Evolutionary conservation across 2,888 invertebrate genomes (phyloP).

Genomic region (Epicampocera succincta): DNA sequence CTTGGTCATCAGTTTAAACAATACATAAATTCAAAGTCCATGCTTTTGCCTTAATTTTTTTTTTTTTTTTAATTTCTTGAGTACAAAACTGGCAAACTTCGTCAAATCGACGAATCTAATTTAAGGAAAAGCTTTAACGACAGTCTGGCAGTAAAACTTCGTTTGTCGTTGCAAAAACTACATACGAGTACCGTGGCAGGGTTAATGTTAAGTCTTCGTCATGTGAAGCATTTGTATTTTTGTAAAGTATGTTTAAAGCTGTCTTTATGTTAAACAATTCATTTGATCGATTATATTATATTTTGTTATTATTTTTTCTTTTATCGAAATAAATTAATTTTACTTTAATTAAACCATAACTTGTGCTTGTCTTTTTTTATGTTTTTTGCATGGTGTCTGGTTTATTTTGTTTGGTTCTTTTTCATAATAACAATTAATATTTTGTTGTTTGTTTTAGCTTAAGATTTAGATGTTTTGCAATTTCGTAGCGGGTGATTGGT

Average conservation of each 20-base stretch:
- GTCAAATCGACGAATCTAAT: too few species aligned
- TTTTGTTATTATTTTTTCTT: background rate
- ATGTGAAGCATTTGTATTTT: background rate
- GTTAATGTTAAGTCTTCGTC: too few species aligned
- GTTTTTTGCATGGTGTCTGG: constrained; percentile 45
- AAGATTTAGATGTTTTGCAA: constrained; percentile 28
- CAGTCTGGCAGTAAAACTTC: too few species aligned
- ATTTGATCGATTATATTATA: constrained; percentile 17
- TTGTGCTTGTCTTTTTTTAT: constrained; percentile 18
- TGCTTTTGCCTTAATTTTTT: too few species aligned
- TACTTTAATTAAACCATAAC: constrained; percentile 20
- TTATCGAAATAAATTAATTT: constrained; percentile 41
- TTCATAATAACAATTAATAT: constrained; percentile 4
- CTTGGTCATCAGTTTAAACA: too few species aligned
- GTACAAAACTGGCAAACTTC: too few species aligned
- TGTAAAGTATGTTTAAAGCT: background rate
- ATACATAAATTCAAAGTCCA: too few species aligned
- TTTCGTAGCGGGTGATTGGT: constrained; percentile 42
- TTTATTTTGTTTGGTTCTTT: constrained; percentile 1
- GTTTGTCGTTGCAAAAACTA: too few species aligned
- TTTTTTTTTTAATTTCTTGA: too few species aligned
- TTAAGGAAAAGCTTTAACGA: too few species aligned
- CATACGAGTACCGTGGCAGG: too few species aligned
- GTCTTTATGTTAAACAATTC: too few species aligned
- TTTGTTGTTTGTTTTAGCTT: constrained; percentile 37